A percentile compares a stretch with the other conserved stretches of the same genome.
phyloP scores from a whole-genome alignment of 2,113 vertebrate species.

The Kryptolebias marmoratus region DNA sequence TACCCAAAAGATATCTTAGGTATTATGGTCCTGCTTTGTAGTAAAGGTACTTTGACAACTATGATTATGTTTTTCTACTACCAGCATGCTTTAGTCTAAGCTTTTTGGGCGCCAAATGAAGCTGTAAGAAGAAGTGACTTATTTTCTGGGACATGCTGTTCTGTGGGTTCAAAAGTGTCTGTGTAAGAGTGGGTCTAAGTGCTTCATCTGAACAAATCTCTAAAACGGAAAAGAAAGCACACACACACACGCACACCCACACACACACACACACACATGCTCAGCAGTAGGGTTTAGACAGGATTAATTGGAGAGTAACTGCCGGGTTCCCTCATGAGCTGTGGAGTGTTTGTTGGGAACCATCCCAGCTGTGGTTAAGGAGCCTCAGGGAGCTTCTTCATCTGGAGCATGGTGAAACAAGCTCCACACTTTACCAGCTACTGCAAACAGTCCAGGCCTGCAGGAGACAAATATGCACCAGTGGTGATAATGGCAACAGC shows the following conservation, averaged over 20 bases:
- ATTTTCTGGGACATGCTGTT: slow-evolving; percentile 56
- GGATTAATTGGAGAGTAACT: slow-evolving; percentile 71
- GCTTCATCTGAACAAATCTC: slow-evolving; percentile 54
- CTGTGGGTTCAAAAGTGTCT: slow-evolving; percentile 56
- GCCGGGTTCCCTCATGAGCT: slow-evolving; percentile 62
- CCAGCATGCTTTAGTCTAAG: slow-evolving; percentile 31
- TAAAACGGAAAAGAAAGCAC: slow-evolving; percentile 42
- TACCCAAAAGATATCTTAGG: not conserved
- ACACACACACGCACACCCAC: not conserved
- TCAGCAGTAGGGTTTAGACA: slow-evolving; percentile 48
- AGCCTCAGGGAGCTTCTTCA: slow-evolving; percentile 65
- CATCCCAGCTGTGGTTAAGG: slow-evolving; percentile 64
- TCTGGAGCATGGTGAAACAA: slow-evolving; percentile 48
- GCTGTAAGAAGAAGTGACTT: slow-evolving; percentile 57
- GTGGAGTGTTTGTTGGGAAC: slow-evolving; percentile 70
- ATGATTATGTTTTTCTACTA: slow-evolving; percentile 24
- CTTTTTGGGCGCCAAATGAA: slow-evolving; percentile 49
- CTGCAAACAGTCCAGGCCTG: slow-evolving; percentile 27
- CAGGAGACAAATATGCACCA: slow-evolving; percentile 18
- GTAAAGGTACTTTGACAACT: slow-evolving; percentile 14
- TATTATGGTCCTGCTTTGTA: not conserved
- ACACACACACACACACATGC: slow-evolving; percentile 22
- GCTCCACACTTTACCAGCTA: slow-evolving; percentile 23
- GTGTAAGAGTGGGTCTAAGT: slow-evolving; percentile 40
- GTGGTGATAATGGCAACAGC: not conserved